Base-by-base conservation (phyloP, 2,797 vertebrate genomes). In the Catamblyrhynchus diadema region DNA sequence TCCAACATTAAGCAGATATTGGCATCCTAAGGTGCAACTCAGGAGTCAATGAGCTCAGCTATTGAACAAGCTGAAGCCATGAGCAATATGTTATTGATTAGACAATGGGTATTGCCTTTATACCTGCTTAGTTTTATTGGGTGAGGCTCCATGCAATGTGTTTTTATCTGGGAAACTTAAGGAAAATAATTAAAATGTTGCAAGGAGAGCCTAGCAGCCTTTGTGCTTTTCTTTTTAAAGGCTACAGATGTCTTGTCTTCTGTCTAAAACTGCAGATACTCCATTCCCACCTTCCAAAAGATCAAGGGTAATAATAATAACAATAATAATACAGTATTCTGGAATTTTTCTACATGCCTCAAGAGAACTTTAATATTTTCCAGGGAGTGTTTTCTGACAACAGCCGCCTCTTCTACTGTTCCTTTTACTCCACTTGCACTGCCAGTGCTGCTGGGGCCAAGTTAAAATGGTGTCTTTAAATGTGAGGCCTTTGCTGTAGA, bases 61-160 rank as follows among this genome's bases (percentile, higher is more conserved):
- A 97, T 97, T 91, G 97, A 97, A 94, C 92, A 74, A 84, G 71
- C 92, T 92, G 73, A 95, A 95, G 96, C 97, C 96, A 95, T 82
- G 93, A 98, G 97, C 97, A 97, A 96, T 97, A 95, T 18, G 25
- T 93, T 97, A 98, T 98, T 97, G 97, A 98, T 98, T 96, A 97
- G 96, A 87, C 53, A 73, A 94, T 47, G 66, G 91, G 90, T 97
- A 97, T 97, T 94, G 97, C 97, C 93, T 97, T 96, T 96, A 93
- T 96, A 93, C 91, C 19, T 39, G 61, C 91, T 78, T 90, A 27
- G 32, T 96, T 97, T 97, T 96, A 97, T 95, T 95, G 96, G 97
- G 95, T 95, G 97, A 96, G 95, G 95, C 94, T 90, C 88, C 80
- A 84, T 73, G 89, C 74, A 88, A 96, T 86, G 93, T 54, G 45